Evolutionary conservation across 2,888 invertebrate species (phyloP).

Genomic region (Cerastis rubricosa): DNA sequence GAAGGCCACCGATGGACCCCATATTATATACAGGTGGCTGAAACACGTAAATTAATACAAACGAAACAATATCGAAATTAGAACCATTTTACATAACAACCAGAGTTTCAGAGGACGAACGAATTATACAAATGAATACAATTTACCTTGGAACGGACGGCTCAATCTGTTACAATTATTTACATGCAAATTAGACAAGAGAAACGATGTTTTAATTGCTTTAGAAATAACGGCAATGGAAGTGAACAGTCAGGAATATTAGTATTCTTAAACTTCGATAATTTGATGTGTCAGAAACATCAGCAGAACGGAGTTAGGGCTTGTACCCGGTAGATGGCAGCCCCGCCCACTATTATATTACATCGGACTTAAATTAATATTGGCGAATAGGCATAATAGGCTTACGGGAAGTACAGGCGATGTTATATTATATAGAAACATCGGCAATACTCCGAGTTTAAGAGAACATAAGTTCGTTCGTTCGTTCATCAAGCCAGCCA

Average conservation of each 20-base stretch:
- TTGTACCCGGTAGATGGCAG: background rate
- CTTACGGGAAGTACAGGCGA: background rate
- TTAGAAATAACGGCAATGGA: constrained; percentile 40
- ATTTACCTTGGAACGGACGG: constrained; percentile 76
- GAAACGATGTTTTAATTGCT: constrained; percentile 52
- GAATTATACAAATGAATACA: constrained; percentile 83
- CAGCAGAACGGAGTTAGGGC: background rate
- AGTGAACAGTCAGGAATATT: constrained; percentile 38
- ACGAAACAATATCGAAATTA: constrained; percentile 63
- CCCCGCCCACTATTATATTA: background rate
- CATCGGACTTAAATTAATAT: background rate
- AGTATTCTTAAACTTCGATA: constrained; percentile 6
- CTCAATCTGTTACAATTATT: constrained; percentile 87
- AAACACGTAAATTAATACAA: constrained; percentile 50
- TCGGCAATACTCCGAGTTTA: too few relatives aligned
- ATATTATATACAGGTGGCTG: background rate
- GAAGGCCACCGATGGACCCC: background rate
- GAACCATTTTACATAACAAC: constrained; percentile 74
- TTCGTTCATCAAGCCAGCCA: too few relatives aligned
- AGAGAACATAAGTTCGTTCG: too few relatives aligned
- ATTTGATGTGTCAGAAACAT: constrained; percentile 2
- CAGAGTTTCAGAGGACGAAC: constrained; percentile 71
- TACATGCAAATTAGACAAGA: constrained; percentile 85
- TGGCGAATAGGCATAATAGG: too few relatives aligned
- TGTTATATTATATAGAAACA: background rate